These are phyloP conservation scores for Enteromius anoplus DNA, from an alignment of 2,797 vertebrate species.

Conservation along the genomic window DNA sequence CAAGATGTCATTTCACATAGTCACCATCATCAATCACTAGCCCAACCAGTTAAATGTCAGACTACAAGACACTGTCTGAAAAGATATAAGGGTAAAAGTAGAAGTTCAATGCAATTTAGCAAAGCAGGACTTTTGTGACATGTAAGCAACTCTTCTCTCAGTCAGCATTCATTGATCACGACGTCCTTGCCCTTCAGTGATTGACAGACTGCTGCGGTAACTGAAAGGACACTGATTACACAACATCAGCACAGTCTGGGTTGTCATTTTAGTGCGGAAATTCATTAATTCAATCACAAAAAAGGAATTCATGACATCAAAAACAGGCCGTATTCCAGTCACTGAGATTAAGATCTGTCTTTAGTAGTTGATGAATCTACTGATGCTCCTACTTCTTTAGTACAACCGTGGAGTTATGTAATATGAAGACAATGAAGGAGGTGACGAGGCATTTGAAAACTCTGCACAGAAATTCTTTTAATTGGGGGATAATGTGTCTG, in stretches of 20 bases:
- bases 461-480: neutral
- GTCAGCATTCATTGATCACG: constrained; percentile 31
- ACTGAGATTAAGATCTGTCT: constrained; percentile 12
- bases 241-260: constrained; percentile 9
- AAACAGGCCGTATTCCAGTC: neutral
- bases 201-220: constrained; percentile 19
- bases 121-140: neutral
- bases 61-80: neutral
- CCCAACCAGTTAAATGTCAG: neutral
- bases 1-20: neutral
- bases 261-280: neutral
- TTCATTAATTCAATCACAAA: neutral
- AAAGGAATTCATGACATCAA: constrained; percentile 9
- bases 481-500: constrained; percentile 14
- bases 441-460: constrained; percentile 9
- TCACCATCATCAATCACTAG: neutral
- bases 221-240: constrained; percentile 15
- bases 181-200: neutral
- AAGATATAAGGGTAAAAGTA: neutral
- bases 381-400: neutral
- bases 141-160: neutral
- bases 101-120: neutral
- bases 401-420: neutral
- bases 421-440: neutral
- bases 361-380: constrained; percentile 1